phyloP scores from a whole-genome alignment of 2,888 invertebrate species.

The Merodon equestris region DNA sequence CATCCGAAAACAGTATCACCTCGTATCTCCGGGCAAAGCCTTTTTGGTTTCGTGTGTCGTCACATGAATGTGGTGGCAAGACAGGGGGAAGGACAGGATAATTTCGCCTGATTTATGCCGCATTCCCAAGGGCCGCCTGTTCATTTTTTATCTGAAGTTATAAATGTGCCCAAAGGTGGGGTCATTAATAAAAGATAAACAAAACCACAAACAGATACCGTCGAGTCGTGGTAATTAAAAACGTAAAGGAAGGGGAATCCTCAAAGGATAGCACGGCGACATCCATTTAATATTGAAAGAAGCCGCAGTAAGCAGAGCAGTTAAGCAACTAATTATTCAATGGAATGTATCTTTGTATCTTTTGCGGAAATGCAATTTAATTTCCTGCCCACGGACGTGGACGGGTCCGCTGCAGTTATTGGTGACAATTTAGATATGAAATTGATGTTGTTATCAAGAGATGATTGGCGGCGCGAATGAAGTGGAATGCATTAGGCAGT shows the following conservation, averaged over 20 bases:
- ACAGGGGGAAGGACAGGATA: slow-evolving; percentile 33
- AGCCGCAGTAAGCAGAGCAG: neutral
- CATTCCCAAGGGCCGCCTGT: slow-evolving; percentile 26
- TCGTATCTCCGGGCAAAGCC: slow-evolving; percentile 24
- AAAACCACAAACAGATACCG: neutral
- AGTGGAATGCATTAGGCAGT: slow-evolving; percentile 58
- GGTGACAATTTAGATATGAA: slow-evolving; percentile 63
- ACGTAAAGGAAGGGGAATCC: slow-evolving; percentile 8
- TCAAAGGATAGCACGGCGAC: slow-evolving; percentile 7
- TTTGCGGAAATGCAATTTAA: slow-evolving; percentile 56
- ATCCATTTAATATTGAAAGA: slow-evolving; percentile 3
- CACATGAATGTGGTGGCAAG: slow-evolving; percentile 22
- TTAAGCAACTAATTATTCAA: slow-evolving; percentile 15
- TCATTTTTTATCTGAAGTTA: slow-evolving; percentile 35
- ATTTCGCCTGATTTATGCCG: slow-evolving; percentile 51
- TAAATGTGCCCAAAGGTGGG: slow-evolving; percentile 38
- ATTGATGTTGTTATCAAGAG: slow-evolving; percentile 41
- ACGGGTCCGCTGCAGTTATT: slow-evolving; percentile 50
- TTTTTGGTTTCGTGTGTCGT: slow-evolving; percentile 19
- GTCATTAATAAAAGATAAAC: slow-evolving; percentile 34
- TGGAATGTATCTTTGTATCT: slow-evolving; percentile 21
- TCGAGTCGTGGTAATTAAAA: slow-evolving; percentile 30
- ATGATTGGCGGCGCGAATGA: slow-evolving; percentile 44
- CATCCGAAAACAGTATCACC: slow-evolving; percentile 49
- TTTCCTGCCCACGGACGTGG: slow-evolving; percentile 49